Evolutionary conservation across 2,888 invertebrate genomes (phyloP), one percentile per base, ranked within the genome.

Genomic region (Ephialtes manifestator): DNA sequence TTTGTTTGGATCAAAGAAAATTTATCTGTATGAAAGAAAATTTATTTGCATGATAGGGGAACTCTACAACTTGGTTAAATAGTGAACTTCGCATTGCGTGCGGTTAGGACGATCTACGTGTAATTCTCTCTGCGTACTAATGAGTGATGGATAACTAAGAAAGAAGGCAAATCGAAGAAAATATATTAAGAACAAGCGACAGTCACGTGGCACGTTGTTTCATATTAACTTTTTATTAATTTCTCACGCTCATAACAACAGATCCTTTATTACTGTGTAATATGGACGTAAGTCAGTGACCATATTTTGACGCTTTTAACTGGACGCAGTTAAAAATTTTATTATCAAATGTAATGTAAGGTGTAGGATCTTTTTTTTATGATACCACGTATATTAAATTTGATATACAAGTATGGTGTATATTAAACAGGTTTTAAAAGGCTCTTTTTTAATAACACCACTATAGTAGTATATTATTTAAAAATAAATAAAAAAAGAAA

Each of bases 1-100:
- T n/a, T n/a, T n/a, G n/a, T n/a, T n/a, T n/a, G n/a, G n/a, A n/a
- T n/a, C n/a, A n/a, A n/a, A n/a, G n/a, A n/a, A n/a, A n/a, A n/a
- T n/a, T n/a, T n/a, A n/a, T n/a, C n/a, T n/a, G n/a, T n/a, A n/a
- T n/a, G n/a, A n/a, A n/a, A n/a, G n/a, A n/a, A n/a, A n/a, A n/a
- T n/a, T n/a, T n/a, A n/a, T n/a, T n/a, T n/a, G n/a, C n/a, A n/a
- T n/a, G 91, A 92, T 89, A 89, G 86, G 84, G 85, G 86, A 89
- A 89, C 91, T 92, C 90, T 91, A 90, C 90, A 91, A 88, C 89
- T 46, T 31, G 71, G 60, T 60, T 60, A 48, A 74, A 74, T 60
- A 60, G 48, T 60, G 48, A 74, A 74, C 24, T 39, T 58, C 15
- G 43, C 72, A 20, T 4, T 55, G 71, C 71, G 71, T 55, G 71